These are phyloP conservation scores for Halictus quadricinctus DNA, from an alignment of 2,888 invertebrate species.

Conservation along the genomic window DNA sequence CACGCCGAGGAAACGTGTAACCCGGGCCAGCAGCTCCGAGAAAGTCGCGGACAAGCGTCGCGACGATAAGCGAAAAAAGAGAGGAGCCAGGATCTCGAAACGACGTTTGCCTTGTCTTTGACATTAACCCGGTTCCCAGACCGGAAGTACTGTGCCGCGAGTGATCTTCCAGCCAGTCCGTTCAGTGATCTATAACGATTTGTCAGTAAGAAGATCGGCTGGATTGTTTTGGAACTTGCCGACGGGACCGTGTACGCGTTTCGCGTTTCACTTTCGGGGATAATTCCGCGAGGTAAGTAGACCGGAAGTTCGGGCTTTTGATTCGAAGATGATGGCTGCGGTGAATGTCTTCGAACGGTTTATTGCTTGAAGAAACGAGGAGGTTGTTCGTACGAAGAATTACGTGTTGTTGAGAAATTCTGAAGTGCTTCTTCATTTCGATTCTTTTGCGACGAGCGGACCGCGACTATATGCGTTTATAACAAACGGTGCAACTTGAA, in stretches of 20 bases:
- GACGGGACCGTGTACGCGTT: conserved; percentile 3
- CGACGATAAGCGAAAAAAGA: not conserved
- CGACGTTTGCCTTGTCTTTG: not conserved
- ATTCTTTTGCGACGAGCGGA: too few relatives aligned
- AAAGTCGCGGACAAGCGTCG: not conserved
- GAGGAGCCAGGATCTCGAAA: not conserved
- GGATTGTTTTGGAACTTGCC: not conserved
- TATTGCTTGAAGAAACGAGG: not conserved
- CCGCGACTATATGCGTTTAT: not conserved
- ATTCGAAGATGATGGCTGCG: not conserved
- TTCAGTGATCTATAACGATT: not conserved
- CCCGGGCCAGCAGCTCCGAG: not conserved
- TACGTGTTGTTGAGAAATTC: not conserved
- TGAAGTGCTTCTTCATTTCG: too few relatives aligned
- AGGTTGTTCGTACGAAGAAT: not conserved
- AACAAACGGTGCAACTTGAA: not conserved
- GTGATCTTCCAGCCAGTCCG: too few relatives aligned
- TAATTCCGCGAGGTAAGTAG: conserved; percentile 36
- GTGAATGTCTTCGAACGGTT: not conserved
- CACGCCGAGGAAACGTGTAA: not conserved
- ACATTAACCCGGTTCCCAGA: not conserved
- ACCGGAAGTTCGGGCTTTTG: conserved; percentile 25
- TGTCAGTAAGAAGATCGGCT: not conserved
- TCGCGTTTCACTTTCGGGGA: conserved; percentile 28
- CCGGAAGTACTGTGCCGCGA: not conserved